Conservation (phyloP, 1,140 invertebrate species). For the Anadara kagoshimensis region DNA sequence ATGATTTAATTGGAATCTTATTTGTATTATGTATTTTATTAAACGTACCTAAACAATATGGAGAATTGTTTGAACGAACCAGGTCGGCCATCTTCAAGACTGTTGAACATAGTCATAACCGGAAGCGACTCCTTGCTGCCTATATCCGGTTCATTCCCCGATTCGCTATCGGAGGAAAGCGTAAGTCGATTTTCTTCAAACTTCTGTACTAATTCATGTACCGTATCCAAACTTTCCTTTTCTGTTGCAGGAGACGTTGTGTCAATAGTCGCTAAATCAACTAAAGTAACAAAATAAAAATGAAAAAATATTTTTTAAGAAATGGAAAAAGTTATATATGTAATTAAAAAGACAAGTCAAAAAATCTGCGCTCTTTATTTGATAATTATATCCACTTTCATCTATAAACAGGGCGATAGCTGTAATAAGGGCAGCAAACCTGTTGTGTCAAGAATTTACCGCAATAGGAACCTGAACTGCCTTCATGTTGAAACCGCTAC, state of each 20-base stretch:
- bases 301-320: too few relatives aligned
- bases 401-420: too few relatives aligned
- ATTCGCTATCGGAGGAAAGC: neutral
- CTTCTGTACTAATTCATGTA: conserved; percentile 44
- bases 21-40: too few relatives aligned
- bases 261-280: conserved; percentile 64
- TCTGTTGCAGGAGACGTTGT: conserved; percentile 56
- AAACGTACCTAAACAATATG: conserved; percentile 44
- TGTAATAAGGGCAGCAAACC: too few relatives aligned
- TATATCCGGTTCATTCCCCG: conserved; percentile 7
- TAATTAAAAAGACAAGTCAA: too few relatives aligned
- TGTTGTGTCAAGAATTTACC: too few relatives aligned
- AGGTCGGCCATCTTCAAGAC: conserved; percentile 30
- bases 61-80: conserved; percentile 52
- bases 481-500: too few relatives aligned
- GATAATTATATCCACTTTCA: too few relatives aligned
- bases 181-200: conserved; percentile 24
- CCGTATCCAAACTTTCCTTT: conserved; percentile 28
- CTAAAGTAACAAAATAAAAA: conserved; percentile 33
- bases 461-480: too few relatives aligned
- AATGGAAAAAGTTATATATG: too few relatives aligned
- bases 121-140: conserved; percentile 42
- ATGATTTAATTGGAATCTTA: too few relatives aligned
- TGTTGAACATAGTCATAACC: conserved; percentile 42
- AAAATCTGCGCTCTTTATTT: too few relatives aligned